Base-by-base conservation (phyloP, 2,797 vertebrate genomes). In the Peromyscus eremicus region DNA sequence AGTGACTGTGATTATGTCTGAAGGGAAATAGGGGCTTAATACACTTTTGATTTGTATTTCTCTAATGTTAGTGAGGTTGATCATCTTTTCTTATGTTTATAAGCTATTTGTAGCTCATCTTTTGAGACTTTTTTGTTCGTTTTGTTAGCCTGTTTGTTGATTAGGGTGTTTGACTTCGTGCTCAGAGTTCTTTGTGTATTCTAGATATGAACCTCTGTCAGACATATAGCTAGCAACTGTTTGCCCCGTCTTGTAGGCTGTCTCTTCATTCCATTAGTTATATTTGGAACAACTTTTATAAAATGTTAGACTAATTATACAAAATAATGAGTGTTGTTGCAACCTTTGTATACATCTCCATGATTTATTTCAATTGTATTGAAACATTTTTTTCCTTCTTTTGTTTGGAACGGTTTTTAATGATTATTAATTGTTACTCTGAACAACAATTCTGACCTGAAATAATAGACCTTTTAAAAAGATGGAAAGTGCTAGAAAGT, bases 371-470 rank as follows among this genome's bases (percentile, higher is more conserved):
- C 25, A 60, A 43, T 89, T 73, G 27, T 60, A 34, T 43, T 73
- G 37, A n/a, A 43, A 75, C 86, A 88, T 5, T 60, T 82, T 49
- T 29, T 29, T 19, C 52, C 55, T 68, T 34, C 57, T 88, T 60
- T 25, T 23, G 27, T 68, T 80, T 60, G 40, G 21, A 32, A 23
- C 4, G 34, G 37, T 66, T 96, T 62, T 85, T 85, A 86, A 16
- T 94, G 37, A 84, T 92, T 93, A 23, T 95, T 95, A 68, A 85
- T 68, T 96, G 94, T 96, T 81, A 81, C 60, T 93, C 62, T 82
- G 60, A 83, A 94, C 68, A 75, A 89, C 37, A 89, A 46, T 91
- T 57, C 16, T 57, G 76, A 86, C 34, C 85, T 94, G 46, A 92
- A 96, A 87, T 91, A 89, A 60, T 37, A 81, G 29, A 82, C 40